Base-by-base conservation (phyloP, 2,113 vertebrate species). In the Thymallus thymallus region DNA sequence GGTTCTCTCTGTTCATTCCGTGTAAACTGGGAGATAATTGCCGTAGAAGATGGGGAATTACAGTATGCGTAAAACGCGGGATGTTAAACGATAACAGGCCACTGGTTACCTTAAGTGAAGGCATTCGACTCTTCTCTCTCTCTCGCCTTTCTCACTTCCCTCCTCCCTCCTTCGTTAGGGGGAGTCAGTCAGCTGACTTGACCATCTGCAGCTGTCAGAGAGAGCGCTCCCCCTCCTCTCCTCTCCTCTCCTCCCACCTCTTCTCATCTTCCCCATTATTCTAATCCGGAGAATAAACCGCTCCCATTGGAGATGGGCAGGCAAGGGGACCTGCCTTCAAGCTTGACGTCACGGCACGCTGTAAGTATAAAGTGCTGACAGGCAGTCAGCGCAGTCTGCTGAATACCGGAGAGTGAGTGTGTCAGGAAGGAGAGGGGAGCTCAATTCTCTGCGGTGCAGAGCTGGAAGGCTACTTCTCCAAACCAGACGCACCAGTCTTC, bases 151-250 rank as follows among this genome's bases (percentile, higher is more conserved):
- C 79, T 64, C 60, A 75, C 48, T 24, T 78, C 78, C 77, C 68
- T 77, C 75, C 45, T 35, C 81, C 78, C 76, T 67, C 82, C 76
- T 77, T 76, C 81, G 84, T 86, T 85, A 82, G 86, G 87, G 76
- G 85, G 83, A 86, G 73, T 88, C 80, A 87, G 94, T 96, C 95
- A 95, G 93, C 94, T 95, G 94, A 95, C 92, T 86, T 41, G 35
- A 41, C 35, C 9, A 7, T 41, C 35, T 86, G 84, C 86, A 88
- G 92, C 94, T 94, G 94, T 88, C 85, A 89, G 80, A 72, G 80
- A 3, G 65, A 61, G 56, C 14, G 9, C 35, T 41, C 35, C 35
- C 35, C 20, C 45, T 45, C 72, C 69, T 13, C 48, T 1, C 63
- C 26, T 72, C 30, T 23, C 45, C 30, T 55, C 82, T 72, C 75